Evolutionary conservation across 2,888 invertebrate genomes (phyloP), one percentile per base, ranked within the genome.

Genomic region (Nezara viridula): DNA sequence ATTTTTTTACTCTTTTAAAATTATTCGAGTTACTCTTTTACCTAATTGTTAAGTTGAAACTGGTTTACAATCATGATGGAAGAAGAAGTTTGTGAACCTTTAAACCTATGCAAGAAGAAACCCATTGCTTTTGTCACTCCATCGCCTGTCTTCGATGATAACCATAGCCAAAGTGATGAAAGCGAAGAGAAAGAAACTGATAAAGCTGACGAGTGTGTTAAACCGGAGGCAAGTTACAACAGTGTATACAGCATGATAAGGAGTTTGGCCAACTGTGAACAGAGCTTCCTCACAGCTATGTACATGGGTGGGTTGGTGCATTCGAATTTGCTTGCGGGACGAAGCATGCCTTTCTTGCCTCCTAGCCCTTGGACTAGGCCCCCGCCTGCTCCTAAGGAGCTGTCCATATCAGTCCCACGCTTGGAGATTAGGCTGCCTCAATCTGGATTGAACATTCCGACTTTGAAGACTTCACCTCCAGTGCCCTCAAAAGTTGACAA

Each of bases 111-210:
- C 91, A 93, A 94, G 90, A 94, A 94, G 92, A 92, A 92, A 90
- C 94, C 94, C 86, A 93, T 94, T 89, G 94, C 94, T 86, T 93
- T 94, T 89, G 94, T 94, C 73, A 94, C 94, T 32, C 94, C 94
- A 55, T 94, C 93, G 24, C 92, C 93, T 88, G 92, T 92, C 47
- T 88, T 86, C 24, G 89, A 89, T 47, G 81, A 40, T 14, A n/a
- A 85, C 86, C 19, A 85, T 52, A 77, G 85, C 27, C 88, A 90
- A 60, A 66, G 50, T 77, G 89, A 73, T 21, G 37, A 55, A 24
- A 81, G 44, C 85, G 90, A 91, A 77, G 86, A 89, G 55, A 91
- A 91, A 89, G 91, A 91, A 85, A 91, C 92, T 66, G 89, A 91
- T 3, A 91, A 91, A 49, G 91, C 91, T 49, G 91, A 92, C 81